Percentiles rank a stretch among this genome's conserved stretches.
Conservation (phyloP, 2,888 invertebrate genomes). For the Macropis europaea region DNA sequence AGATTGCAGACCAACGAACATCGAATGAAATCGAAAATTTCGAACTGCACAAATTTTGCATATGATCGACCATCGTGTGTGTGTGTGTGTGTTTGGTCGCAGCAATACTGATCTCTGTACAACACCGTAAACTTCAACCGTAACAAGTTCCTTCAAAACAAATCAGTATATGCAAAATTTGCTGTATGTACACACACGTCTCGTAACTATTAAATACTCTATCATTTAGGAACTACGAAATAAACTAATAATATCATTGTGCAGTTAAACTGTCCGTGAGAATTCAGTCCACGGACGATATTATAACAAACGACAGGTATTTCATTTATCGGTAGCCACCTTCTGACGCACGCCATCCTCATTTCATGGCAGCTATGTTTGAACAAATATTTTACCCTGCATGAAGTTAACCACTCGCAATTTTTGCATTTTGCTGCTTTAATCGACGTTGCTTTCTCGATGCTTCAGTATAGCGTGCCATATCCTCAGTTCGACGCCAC, state of each 20-base stretch:
- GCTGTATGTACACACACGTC: conserved; percentile 33
- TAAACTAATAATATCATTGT: conserved; percentile 58
- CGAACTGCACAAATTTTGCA: conserved; percentile 13
- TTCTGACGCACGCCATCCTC: not conserved
- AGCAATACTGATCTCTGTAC: conserved; percentile 28
- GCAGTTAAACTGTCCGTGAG: conserved; percentile 28
- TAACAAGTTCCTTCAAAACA: conserved; percentile 17
- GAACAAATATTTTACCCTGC: conserved; percentile 46
- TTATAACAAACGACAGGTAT: conserved; percentile 14
- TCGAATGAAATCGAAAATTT: conserved; percentile 5
- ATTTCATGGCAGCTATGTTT: conserved; percentile 9
- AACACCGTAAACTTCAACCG: conserved; percentile 10
- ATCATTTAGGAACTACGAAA: conserved; percentile 58
- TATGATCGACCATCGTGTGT: not conserved
- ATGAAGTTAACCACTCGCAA: conserved; percentile 15
- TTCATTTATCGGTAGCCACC: not conserved
- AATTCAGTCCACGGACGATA: not conserved
- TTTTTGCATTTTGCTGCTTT: not conserved
- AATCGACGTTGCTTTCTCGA: conserved; percentile 24
- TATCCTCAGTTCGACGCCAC: conserved; percentile 90
- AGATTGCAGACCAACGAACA: conserved; percentile 20
- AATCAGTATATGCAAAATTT: conserved; percentile 36
- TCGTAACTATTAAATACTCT: conserved; percentile 41
- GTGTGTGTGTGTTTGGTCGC: not conserved
- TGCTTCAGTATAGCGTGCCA: conserved; percentile 87